Conservation (phyloP, 2,113 vertebrate species). For the Argyrosomus japonicus region DNA sequence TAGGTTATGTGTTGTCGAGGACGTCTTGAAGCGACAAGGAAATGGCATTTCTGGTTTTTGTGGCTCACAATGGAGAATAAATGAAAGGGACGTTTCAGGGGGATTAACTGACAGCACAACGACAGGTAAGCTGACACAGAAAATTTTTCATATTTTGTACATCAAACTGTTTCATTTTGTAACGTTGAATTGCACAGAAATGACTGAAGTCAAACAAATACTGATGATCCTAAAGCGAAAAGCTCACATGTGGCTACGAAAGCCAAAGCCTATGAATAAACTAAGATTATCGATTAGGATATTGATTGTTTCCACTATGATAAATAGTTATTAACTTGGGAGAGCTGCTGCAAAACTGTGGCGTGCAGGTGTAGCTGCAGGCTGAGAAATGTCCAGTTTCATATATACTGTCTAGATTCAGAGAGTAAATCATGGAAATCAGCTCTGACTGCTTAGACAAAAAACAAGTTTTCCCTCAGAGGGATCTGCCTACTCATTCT, state of each 20-base stretch:
- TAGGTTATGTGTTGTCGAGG: constrained; percentile 70
- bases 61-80: constrained; percentile 81
- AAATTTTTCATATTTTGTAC: neutral
- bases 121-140: constrained; percentile 76
- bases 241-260: constrained; percentile 8
- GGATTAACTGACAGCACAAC: constrained; percentile 82
- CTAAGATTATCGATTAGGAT: neutral
- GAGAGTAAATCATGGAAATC: neutral
- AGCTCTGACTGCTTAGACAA: constrained; percentile 4
- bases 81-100: constrained; percentile 76
- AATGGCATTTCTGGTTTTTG: constrained; percentile 72
- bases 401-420: neutral
- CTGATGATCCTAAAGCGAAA: neutral
- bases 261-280: constrained; percentile 13
- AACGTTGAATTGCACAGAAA: neutral
- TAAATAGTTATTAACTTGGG: constrained; percentile 45
- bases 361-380: constrained; percentile 29
- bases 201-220: neutral
- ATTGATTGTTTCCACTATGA: constrained; percentile 35
- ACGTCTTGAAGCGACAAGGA: constrained; percentile 70
- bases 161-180: neutral
- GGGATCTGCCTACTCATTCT: neutral
- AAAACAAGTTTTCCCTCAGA: constrained; percentile 27
- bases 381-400: constrained; percentile 18
- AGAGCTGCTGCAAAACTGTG: constrained; percentile 20